A percentile compares a stretch with the other conserved stretches of the same genome.
These are phyloP conservation scores for Sternotherus odoratus DNA, from an alignment of 2,797 vertebrate genomes.

Conservation along the genomic window DNA sequence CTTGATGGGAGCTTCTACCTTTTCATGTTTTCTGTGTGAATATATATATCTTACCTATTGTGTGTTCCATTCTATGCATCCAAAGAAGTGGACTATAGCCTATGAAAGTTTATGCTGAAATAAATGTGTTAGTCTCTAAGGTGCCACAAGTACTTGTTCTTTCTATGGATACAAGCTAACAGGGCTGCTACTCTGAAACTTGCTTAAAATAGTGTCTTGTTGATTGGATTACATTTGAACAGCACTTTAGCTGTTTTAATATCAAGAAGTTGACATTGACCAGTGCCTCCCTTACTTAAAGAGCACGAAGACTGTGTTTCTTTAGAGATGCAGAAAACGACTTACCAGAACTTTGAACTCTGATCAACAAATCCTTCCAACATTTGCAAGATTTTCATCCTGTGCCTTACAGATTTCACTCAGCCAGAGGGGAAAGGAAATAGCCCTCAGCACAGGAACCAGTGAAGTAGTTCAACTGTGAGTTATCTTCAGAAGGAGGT, in stretches of 20 bases:
- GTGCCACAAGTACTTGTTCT: too few relatives aligned
- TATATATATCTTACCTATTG: too few relatives aligned
- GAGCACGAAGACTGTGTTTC: background rate
- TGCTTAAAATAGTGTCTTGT: background rate
- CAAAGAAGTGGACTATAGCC: too few relatives aligned
- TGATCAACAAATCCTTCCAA: conserved; percentile 14
- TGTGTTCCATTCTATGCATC: too few relatives aligned
- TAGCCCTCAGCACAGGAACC: background rate
- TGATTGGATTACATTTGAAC: conserved; percentile 21
- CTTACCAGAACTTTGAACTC: conserved; percentile 18
- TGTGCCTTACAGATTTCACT: background rate
- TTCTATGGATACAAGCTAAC: too few relatives aligned
- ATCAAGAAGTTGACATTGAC: background rate
- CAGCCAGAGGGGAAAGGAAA: conserved; percentile 50
- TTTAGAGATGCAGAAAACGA: background rate
- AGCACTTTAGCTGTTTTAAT: conserved; percentile 1
- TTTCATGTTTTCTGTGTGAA: too few relatives aligned
- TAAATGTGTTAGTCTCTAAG: too few relatives aligned
- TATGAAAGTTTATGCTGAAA: too few relatives aligned
- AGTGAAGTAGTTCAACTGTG: conserved; percentile 48
- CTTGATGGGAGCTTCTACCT: background rate
- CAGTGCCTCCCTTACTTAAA: background rate
- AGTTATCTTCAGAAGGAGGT: conserved; percentile 57
- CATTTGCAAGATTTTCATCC: background rate
- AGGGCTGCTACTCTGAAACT: background rate